Percentiles rank a stretch among this genome's conserved stretches.
These are phyloP conservation scores for Scaptomyza flava DNA, from an alignment of 2,888 invertebrate genomes.

Conservation along the genomic window DNA sequence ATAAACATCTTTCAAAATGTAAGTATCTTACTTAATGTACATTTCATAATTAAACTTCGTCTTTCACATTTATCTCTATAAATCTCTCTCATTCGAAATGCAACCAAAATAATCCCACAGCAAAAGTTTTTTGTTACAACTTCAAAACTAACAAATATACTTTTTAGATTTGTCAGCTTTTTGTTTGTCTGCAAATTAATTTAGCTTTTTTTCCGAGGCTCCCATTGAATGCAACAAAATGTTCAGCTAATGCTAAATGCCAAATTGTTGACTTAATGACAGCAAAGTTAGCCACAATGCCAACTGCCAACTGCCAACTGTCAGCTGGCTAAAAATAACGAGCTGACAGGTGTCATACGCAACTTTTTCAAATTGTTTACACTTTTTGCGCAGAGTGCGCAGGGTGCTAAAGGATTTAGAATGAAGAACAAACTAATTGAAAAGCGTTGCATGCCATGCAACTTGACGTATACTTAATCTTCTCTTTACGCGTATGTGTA, in stretches of 20 bases:
- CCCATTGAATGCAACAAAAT: not conserved
- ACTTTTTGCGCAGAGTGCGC: not conserved
- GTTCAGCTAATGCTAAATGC: not conserved
- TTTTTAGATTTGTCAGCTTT: not conserved
- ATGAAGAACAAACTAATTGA: slow-evolving; percentile 58
- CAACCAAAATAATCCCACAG: not conserved
- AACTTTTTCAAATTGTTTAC: slow-evolving; percentile 28
- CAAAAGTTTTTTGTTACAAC: not conserved
- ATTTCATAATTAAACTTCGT: no score
- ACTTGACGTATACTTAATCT: slow-evolving; percentile 78
- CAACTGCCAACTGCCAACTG: slow-evolving; percentile 14
- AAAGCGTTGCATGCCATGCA: slow-evolving; percentile 61
- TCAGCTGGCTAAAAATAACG: slow-evolving; percentile 31
- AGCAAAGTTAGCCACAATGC: slow-evolving; percentile 36
- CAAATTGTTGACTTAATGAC: slow-evolving; percentile 42
- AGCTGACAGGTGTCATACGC: slow-evolving; percentile 58
- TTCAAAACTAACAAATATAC: not conserved
- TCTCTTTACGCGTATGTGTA: slow-evolving; percentile 20
- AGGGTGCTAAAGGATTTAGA: not conserved
- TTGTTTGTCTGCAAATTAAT: slow-evolving; percentile 3
- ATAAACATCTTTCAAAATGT: no score
- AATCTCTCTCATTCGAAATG: not conserved
- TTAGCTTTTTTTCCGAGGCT: not conserved
- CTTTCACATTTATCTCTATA: not conserved
- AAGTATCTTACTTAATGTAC: no score